Evolutionary conservation across 2,113 vertebrate species (phyloP).

Genomic region (Mirounga angustirostris): DNA sequence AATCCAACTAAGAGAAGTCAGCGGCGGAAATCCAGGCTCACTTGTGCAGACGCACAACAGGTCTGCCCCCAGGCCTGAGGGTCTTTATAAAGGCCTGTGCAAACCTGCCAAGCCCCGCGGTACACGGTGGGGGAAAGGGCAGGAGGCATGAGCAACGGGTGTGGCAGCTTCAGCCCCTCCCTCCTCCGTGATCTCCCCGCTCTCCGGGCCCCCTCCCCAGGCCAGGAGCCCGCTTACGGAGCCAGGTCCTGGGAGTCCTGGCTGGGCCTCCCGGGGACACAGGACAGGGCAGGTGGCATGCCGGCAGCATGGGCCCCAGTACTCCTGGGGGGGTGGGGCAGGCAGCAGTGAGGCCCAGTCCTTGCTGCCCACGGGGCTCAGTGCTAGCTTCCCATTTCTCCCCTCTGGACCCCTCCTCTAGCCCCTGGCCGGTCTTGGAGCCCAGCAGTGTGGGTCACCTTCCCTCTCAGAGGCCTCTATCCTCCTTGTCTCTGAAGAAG

Average conservation of each 20-base stretch:
- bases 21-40: not conserved
- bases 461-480: not conserved
- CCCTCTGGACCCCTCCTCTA: not conserved
- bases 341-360: fast-evolving
- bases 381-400: not conserved
- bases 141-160: fast-evolving
- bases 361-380: fast-evolving
- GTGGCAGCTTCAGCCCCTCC: fast-evolving
- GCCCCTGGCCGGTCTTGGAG: not conserved
- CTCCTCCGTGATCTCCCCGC: fast-evolving
- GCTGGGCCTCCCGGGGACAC: not conserved
- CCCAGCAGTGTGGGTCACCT: not conserved
- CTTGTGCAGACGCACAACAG: conserved; percentile 28
- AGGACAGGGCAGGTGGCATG: not conserved
- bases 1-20: conserved; percentile 22
- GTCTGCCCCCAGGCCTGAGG: not conserved
- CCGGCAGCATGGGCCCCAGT: fast-evolving
- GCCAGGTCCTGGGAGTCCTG: not conserved
- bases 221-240: not conserved
- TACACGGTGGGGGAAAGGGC: fast-evolving
- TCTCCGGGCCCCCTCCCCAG: not conserved
- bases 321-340: not conserved
- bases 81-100: not conserved
- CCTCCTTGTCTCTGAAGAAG: not conserved
- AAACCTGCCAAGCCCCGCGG: not conserved